Percentiles rank a stretch among this genome's conserved stretches.
These are phyloP conservation scores for Pollenia griseotomentosa DNA, from an alignment of 2,888 invertebrate species.

Conservation along the genomic window DNA sequence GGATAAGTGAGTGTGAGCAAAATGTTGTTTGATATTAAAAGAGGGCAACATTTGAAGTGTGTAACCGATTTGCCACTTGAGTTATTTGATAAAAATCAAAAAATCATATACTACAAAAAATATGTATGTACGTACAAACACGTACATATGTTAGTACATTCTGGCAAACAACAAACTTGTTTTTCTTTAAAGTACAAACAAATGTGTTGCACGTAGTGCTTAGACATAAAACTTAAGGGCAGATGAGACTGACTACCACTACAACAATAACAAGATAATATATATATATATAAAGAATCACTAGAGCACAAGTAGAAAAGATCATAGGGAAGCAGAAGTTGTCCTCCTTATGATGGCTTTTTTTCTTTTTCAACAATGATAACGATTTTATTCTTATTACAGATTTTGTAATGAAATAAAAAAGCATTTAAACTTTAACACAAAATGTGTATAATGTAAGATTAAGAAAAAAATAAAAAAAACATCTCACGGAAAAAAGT, in stretches of 20 bases:
- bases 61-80: constrained; percentile 83
- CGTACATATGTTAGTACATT: too few species aligned
- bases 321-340: constrained; percentile 35
- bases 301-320: background rate
- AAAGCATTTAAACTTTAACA: constrained; percentile 52
- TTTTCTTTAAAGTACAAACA: constrained; percentile 13
- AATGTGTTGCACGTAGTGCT: constrained; percentile 48
- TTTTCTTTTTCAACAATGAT: constrained; percentile 9
- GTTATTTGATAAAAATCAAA: constrained; percentile 81
- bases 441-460: background rate
- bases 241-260: background rate
- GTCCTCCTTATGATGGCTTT: constrained; percentile 18
- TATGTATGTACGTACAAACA: background rate
- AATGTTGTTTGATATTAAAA: constrained; percentile 59
- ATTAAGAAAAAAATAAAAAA: too few species aligned
- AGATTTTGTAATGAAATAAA: constrained; percentile 40
- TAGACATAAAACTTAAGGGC: background rate
- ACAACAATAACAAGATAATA: background rate
- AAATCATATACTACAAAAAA: constrained; percentile 70
- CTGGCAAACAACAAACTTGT: background rate
- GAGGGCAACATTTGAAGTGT: constrained; percentile 79
- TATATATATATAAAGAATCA: background rate
- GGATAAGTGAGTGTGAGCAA: constrained; percentile 24
- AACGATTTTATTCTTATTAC: constrained; percentile 39
- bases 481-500: too few species aligned